Conservation (phyloP, 2,797 vertebrate species). For the Crocodylus rhombifer region DNA sequence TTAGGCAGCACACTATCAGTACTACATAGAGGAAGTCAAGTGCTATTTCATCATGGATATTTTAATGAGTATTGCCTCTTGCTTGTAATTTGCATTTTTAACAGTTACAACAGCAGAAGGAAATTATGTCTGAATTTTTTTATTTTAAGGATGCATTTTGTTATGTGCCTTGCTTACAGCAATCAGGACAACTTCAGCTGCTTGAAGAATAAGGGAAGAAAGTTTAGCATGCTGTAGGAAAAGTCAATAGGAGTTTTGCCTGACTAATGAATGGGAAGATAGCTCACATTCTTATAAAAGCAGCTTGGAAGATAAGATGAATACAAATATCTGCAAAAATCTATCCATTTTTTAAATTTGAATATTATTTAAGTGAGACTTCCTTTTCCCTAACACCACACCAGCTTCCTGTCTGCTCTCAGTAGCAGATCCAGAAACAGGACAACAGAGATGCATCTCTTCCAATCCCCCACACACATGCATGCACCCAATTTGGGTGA, state of each 20-base stretch:
- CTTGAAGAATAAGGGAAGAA: neutral
- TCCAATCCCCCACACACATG: no score
- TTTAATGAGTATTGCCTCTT: constrained; percentile 38
- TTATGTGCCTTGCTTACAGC: neutral
- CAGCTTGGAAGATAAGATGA: neutral
- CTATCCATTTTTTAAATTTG: neutral
- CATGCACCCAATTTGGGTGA: no score
- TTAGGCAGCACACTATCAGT: constrained; percentile 30
- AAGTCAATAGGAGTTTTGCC: neutral
- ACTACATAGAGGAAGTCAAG: constrained; percentile 25
- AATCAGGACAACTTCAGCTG: neutral
- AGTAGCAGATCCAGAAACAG: no score
- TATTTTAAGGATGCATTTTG: constrained; percentile 16
- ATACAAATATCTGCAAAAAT: neutral
- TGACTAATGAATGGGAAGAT: neutral
- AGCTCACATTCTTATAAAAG: neutral
- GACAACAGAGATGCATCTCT: no score
- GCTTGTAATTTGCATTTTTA: constrained; percentile 26
- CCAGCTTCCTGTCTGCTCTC: neutral
- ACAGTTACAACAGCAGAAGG: neutral
- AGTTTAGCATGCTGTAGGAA: neutral
- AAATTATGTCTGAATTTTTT: constrained; percentile 2
- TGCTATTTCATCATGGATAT: neutral
- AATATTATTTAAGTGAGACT: no score
- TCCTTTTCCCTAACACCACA: no score